These are phyloP conservation scores for Parthenolecanium corni DNA, from an alignment of 2,888 invertebrate genomes.

Conservation along the genomic window DNA sequence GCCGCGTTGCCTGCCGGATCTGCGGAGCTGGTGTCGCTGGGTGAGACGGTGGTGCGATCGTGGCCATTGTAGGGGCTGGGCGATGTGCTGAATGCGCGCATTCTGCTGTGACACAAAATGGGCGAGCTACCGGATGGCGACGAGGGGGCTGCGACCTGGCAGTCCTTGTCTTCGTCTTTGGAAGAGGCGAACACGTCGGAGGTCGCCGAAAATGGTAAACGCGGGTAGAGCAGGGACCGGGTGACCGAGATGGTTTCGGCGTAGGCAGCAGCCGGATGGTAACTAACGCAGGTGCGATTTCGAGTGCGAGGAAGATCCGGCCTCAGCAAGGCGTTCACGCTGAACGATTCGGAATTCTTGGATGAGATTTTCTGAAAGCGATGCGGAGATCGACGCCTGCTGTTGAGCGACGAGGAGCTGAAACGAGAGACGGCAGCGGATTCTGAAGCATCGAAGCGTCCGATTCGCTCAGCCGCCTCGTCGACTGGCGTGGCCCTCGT, in stretches of 20 bases:
- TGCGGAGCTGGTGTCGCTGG: background rate
- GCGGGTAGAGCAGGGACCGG: constrained; percentile 52
- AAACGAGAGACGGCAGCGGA: constrained; percentile 10
- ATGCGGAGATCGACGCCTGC: background rate
- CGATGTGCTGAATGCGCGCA: constrained; percentile 46
- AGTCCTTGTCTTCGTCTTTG: constrained; percentile 26
- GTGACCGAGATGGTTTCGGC: constrained; percentile 44
- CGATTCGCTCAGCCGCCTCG: constrained; percentile 45
- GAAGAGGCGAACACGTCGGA: too few species aligned
- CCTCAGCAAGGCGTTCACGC: constrained; percentile 67
- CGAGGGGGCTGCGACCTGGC: background rate
- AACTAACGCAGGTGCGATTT: background rate
- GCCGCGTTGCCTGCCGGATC: constrained; percentile 1
- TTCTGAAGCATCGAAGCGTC: constrained; percentile 35
- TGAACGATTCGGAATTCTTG: constrained; percentile 70
- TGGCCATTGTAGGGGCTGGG: constrained; percentile 33
- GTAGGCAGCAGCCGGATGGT: constrained; percentile 36
- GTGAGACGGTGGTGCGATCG: background rate
- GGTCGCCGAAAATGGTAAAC: constrained; percentile 46
- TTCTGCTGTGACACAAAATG: constrained; percentile 40
- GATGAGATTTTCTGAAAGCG: background rate
- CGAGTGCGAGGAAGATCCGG: constrained; percentile 51
- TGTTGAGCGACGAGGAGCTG: background rate
- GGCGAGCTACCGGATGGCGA: constrained; percentile 33
- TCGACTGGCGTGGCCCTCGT: constrained; percentile 46